These are phyloP conservation scores for Alentia gelatinosa DNA, from an alignment of 2,888 invertebrate genomes.

Conservation along the genomic window DNA sequence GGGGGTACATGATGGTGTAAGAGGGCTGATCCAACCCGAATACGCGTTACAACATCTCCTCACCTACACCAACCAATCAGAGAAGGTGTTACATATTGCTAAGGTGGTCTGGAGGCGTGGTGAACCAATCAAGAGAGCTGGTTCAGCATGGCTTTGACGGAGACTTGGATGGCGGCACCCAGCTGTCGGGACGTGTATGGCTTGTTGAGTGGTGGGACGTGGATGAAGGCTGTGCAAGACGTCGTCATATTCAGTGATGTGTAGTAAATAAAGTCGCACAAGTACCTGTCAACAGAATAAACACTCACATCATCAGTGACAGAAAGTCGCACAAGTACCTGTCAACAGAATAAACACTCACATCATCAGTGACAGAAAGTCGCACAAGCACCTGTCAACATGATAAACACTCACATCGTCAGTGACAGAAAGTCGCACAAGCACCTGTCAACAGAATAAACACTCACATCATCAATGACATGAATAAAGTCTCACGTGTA, in stretches of 20 bases:
- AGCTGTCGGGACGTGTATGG: constrained; percentile 84
- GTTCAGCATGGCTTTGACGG: constrained; percentile 77
- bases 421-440: constrained; percentile 89
- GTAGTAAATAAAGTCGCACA: constrained; percentile 92
- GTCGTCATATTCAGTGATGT: constrained; percentile 86
- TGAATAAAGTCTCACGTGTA: too few species aligned
- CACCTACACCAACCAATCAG: not conserved
- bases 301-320: not conserved
- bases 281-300: constrained; percentile 83
- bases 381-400: constrained; percentile 87
- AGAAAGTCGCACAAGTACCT: constrained; percentile 91
- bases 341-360: constrained; percentile 54
- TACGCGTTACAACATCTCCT: not conserved
- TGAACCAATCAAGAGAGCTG: constrained; percentile 67
- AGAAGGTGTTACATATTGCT: not conserved
- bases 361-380: constrained; percentile 83
- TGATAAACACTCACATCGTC: not conserved
- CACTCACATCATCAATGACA: not conserved
- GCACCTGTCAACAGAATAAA: constrained; percentile 82
- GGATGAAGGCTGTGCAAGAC: constrained; percentile 86
- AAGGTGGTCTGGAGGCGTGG: not conserved
- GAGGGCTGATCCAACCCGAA: not conserved
- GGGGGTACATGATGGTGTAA: not conserved
- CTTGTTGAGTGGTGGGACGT: constrained; percentile 87
- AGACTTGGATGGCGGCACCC: constrained; percentile 83